phyloP scores from a whole-genome alignment of 2,797 vertebrate species.

The Notolepis coatsorum region DNA sequence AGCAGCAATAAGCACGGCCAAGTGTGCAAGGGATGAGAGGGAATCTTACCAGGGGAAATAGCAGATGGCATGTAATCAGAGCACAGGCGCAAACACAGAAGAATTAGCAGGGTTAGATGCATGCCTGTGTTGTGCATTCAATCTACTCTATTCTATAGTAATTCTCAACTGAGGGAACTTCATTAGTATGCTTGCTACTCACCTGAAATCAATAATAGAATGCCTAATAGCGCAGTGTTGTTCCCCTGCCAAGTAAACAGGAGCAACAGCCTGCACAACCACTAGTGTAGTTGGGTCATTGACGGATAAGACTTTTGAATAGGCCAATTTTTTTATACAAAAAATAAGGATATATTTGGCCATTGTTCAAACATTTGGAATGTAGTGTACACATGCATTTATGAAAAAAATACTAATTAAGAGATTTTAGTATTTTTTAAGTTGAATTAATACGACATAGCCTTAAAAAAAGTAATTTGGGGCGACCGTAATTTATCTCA shows the following conservation, averaged over 20 bases:
- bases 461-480: no score
- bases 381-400: no score
- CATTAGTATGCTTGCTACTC: constrained; percentile 67
- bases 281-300: constrained; percentile 51
- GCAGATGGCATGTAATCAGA: constrained; percentile 81
- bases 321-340: no score
- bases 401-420: no score
- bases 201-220: constrained; percentile 73
- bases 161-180: constrained; percentile 62
- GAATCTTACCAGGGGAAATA: constrained; percentile 75
- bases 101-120: constrained; percentile 74
- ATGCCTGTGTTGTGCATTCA: constrained; percentile 69
- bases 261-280: constrained; percentile 48
- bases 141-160: constrained; percentile 58
- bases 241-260: constrained; percentile 52
- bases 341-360: no score
- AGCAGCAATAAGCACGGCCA: constrained; percentile 66
- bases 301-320: no score
- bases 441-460: no score
- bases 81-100: constrained; percentile 68
- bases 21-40: constrained; percentile 75
- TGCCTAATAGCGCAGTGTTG: constrained; percentile 57
- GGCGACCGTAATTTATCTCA: no score
- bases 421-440: no score
- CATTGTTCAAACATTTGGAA: no score